These are phyloP conservation scores for Ecdyonurus torrentis DNA, from an alignment of 2,888 invertebrate genomes.

Conservation along the genomic window DNA sequence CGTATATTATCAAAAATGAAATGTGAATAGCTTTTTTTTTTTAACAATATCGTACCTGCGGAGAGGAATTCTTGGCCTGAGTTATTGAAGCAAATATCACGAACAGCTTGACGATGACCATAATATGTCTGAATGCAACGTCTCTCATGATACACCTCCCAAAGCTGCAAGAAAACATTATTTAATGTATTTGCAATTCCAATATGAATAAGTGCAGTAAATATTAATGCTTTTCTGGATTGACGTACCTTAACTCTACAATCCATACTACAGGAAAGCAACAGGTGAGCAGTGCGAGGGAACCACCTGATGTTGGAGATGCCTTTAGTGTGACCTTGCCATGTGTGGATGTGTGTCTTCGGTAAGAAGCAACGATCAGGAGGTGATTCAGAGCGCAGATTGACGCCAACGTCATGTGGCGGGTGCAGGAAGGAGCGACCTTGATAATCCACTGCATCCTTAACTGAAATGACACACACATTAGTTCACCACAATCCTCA, in stretches of 20 bases:
- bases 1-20: no score
- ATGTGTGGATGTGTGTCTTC: constrained; percentile 88
- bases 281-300: constrained; percentile 82
- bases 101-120: constrained; percentile 92
- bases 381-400: constrained; percentile 65
- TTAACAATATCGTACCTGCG: no score
- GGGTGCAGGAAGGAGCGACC: constrained; percentile 87
- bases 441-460: constrained; percentile 89
- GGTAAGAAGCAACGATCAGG: constrained; percentile 94
- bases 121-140: constrained; percentile 86
- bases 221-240: no score
- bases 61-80: constrained; percentile 83
- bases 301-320: constrained; percentile 91
- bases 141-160: constrained; percentile 95
- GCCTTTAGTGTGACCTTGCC: constrained; percentile 95
- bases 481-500: no score
- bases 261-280: constrained; percentile 95
- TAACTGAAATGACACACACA: constrained; percentile 41
- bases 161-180: constrained; percentile 45
- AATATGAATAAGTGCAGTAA: no score
- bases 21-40: no score
- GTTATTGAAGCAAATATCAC: constrained; percentile 93
- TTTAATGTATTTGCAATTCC: no score
- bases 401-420: constrained; percentile 84
- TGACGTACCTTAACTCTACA: constrained; percentile 77